phyloP scores from a whole-genome alignment of 2,113 vertebrate genomes.

The Ibidorhyncha struthersii region DNA sequence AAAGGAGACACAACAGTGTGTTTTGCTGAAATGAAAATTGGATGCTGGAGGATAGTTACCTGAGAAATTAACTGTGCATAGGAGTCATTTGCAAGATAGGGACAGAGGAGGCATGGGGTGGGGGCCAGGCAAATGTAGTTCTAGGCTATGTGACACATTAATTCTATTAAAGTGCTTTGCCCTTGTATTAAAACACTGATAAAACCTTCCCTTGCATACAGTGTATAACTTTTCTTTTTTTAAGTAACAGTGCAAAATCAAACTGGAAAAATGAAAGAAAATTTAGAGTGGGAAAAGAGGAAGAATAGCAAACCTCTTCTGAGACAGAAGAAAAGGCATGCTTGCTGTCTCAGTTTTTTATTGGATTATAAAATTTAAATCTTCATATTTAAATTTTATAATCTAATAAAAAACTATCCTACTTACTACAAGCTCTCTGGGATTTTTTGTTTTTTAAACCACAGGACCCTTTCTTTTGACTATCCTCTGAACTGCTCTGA shows the following conservation, averaged over 20 bases:
- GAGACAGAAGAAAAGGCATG: not conserved
- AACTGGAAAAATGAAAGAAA: not conserved
- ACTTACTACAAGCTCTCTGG: not conserved
- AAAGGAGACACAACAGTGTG: not conserved
- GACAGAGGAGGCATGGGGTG: rapidly evolving
- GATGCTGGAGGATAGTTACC: not conserved
- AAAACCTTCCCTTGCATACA: not conserved
- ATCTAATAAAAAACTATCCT: too few species aligned
- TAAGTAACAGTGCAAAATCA: not conserved
- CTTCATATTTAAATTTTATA: not conserved
- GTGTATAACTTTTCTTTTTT: not conserved
- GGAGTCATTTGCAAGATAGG: not conserved
- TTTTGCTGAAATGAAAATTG: not conserved
- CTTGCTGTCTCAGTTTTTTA: not conserved
- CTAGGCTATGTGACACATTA: not conserved
- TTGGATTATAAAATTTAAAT: not conserved
- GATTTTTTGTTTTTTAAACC: not conserved
- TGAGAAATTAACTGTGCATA: not conserved
- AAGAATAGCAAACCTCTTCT: not conserved
- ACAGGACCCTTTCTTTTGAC: not conserved
- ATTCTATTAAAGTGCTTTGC: not conserved
- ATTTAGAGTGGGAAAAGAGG: not conserved
- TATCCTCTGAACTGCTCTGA: not conserved
- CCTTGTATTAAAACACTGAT: not conserved
- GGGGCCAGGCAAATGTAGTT: not conserved